phyloP scores from a whole-genome alignment of 2,888 invertebrate genomes.

The Eucriotettix oculatus region DNA sequence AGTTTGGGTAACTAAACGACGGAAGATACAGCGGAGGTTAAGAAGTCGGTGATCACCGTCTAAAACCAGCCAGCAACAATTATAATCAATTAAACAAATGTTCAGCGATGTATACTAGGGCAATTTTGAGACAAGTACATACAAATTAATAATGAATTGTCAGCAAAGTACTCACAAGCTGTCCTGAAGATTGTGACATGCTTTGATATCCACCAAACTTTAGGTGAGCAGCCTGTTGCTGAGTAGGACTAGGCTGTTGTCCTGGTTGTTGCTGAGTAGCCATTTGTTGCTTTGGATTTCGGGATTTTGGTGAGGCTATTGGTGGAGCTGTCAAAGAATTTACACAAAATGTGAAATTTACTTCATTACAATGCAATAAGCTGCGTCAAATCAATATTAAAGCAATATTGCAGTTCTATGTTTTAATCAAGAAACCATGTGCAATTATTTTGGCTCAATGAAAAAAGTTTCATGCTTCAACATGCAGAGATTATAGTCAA shows the following conservation, averaged over 20 bases:
- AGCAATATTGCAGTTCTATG: not conserved
- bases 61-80: no score
- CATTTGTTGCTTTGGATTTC: constrained; percentile 11
- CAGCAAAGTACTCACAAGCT: constrained; percentile 6
- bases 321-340: constrained; percentile 8
- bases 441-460: not conserved
- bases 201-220: constrained; percentile 12
- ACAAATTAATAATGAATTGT: not conserved
- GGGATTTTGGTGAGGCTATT: constrained; percentile 15
- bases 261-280: constrained; percentile 10
- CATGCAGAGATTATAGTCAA: no score
- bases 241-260: constrained; percentile 13
- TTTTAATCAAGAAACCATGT: not conserved
- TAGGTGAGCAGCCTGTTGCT: constrained; percentile 8
- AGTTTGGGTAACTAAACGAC: no score
- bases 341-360: no score
- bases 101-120: not conserved
- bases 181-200: constrained; percentile 7
- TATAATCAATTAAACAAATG: not conserved
- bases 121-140: not conserved
- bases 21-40: no score
- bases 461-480: no score
- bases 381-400: not conserved
- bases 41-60: no score
- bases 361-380: not conserved